phyloP scores from a whole-genome alignment of 2,113 vertebrate species.

The Gnathonemus longibarbis region DNA sequence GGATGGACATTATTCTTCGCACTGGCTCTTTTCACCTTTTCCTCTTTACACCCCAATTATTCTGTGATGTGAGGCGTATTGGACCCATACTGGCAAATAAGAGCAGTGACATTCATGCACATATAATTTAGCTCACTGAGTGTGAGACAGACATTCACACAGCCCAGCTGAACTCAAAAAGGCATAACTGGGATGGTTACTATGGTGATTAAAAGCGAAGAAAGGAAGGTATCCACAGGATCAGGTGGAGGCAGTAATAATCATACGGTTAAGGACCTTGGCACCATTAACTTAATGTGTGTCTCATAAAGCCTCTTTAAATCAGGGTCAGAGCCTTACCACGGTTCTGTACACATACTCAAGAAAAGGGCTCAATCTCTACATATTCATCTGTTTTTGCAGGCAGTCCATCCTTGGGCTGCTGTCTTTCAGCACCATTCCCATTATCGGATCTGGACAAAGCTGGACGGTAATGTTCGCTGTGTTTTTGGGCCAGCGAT shows the following conservation, averaged over 20 bases:
- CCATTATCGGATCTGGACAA: neutral
- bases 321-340: neutral
- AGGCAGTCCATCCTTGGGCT: neutral
- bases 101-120: neutral
- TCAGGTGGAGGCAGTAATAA: neutral
- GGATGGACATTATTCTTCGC: neutral
- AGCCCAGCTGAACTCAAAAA: conserved; percentile 36
- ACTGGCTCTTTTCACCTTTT: neutral
- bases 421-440: neutral
- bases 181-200: conserved; percentile 38
- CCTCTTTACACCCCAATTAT: neutral
- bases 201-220: conserved; percentile 46
- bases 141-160: neutral
- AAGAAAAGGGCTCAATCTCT: neutral
- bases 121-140: neutral
- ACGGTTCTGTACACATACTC: neutral
- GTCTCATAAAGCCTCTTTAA: neutral
- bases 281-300: neutral
- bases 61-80: neutral
- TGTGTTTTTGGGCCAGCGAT: neutral
- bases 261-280: neutral
- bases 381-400: neutral
- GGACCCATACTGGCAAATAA: neutral
- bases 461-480: neutral
- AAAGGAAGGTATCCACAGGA: conserved; percentile 30